Evolutionary conservation across 2,113 vertebrate species (phyloP).

Genomic region (Channa argus): DNA sequence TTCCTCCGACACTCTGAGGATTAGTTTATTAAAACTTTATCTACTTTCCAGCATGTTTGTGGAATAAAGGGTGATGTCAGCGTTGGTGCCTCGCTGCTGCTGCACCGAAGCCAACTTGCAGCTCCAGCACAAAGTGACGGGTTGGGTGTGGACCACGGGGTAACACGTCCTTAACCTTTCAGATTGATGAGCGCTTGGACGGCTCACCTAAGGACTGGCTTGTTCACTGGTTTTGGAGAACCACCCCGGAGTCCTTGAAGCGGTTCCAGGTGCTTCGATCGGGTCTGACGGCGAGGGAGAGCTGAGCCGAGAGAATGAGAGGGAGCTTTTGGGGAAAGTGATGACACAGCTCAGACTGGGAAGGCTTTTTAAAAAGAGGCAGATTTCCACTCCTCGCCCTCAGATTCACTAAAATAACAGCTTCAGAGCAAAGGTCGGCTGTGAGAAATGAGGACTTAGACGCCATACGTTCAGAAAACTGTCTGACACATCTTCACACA

Average conservation of each 20-base stretch:
- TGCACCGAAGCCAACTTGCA: conserved; percentile 19
- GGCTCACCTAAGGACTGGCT: conserved; percentile 42
- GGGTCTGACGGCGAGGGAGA: conserved; percentile 48
- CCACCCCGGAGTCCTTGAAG: conserved; percentile 68
- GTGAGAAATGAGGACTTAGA: no score
- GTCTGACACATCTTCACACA: no score
- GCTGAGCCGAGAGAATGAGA: conserved; percentile 40
- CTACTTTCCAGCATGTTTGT: conserved; percentile 45
- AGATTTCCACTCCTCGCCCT: neutral
- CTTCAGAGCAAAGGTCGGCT: no score
- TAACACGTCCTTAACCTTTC: conserved; percentile 60
- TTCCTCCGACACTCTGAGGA: conserved; percentile 12
- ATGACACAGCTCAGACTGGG: conserved; percentile 62
- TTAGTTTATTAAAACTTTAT: conserved; percentile 45
- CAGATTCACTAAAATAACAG: no score
- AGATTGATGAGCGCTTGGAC: conserved; percentile 67
- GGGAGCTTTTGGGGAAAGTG: conserved; percentile 64
- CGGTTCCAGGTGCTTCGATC: conserved; percentile 66
- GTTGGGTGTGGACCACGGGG: conserved; percentile 47
- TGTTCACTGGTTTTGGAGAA: conserved; percentile 76
- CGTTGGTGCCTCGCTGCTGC: conserved; percentile 21
- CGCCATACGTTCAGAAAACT: no score
- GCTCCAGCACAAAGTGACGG: conserved; percentile 46
- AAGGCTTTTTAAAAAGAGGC: conserved; percentile 20
- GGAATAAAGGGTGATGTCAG: conserved; percentile 50